A percentile compares a stretch with the other conserved stretches of the same genome.
phyloP scores from a whole-genome alignment of 2,113 vertebrate species.

The Dunckerocampus dactyliophorus region DNA sequence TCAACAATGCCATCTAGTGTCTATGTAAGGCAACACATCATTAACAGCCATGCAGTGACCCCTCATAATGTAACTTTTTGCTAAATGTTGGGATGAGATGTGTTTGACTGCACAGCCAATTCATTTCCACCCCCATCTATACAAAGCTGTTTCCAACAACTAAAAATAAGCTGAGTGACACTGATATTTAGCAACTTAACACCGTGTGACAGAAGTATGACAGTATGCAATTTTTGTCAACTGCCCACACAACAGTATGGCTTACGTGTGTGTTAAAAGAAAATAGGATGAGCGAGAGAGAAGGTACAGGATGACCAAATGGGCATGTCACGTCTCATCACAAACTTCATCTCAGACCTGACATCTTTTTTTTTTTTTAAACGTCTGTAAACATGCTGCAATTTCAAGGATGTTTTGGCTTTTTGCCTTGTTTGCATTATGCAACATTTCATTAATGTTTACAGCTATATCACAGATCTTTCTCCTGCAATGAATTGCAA shows the following conservation, averaged over 20 bases:
- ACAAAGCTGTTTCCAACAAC: background rate
- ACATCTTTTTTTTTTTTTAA: background rate
- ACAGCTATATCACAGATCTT: background rate
- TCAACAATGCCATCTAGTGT: slow-evolving; percentile 64
- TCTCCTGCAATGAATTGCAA: background rate
- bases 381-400: background rate
- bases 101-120: background rate
- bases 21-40: background rate
- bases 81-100: background rate
- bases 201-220: background rate
- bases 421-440: slow-evolving; percentile 1
- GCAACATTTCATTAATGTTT: background rate
- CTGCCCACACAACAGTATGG: slow-evolving; percentile 13
- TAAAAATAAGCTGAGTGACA: background rate
- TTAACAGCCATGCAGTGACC: background rate
- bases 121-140: background rate
- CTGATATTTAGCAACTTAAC: background rate
- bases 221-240: slow-evolving; percentile 1
- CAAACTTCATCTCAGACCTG: slow-evolving; percentile 13
- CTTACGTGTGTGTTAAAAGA: slow-evolving; percentile 10
- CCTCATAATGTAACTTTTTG: background rate
- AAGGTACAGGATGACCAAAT: slow-evolving; percentile 22
- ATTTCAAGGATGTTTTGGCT: background rate
- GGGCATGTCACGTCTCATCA: background rate
- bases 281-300: slow-evolving; percentile 26